These are phyloP conservation scores for Galaxea fascicularis DNA, from an alignment of 92 coral and sea anemone species.

Conservation along the genomic window DNA sequence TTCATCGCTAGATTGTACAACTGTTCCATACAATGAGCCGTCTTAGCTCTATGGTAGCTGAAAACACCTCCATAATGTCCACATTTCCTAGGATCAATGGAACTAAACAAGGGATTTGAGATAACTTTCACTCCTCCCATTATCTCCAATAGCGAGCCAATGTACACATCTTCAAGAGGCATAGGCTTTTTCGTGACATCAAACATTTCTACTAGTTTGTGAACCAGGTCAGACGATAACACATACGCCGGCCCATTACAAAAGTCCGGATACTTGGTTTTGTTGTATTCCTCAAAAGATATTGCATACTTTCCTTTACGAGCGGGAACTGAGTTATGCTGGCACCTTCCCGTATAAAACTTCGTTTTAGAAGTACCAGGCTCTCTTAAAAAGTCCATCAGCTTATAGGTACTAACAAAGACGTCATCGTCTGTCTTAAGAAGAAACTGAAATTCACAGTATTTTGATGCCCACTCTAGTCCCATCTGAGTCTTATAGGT, in stretches of 20 bases:
- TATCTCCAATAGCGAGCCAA: not conserved
- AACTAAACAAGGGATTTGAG: not conserved
- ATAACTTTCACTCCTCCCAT: not conserved
- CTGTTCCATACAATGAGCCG: not conserved
- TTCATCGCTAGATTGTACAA: not conserved
- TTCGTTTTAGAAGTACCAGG: slow-evolving; percentile 16
- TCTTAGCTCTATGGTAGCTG: not conserved
- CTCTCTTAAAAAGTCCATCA: slow-evolving; percentile 30
- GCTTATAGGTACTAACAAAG: slow-evolving; percentile 51
- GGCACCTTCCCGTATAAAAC: slow-evolving; percentile 52
- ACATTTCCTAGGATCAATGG: not conserved
- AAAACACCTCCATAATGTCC: not conserved
- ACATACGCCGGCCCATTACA: slow-evolving; percentile 67
- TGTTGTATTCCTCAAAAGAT: slow-evolving; percentile 39
- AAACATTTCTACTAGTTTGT: slow-evolving; percentile 17
- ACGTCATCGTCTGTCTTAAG: slow-evolving; percentile 74
- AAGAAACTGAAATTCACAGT: slow-evolving; percentile 66
- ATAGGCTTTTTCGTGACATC: slow-evolving; percentile 56
- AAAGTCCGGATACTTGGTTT: slow-evolving; percentile 45
- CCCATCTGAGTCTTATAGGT: slow-evolving; percentile 73
- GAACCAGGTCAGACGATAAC: slow-evolving; percentile 56
- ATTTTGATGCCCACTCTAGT: slow-evolving; percentile 72
- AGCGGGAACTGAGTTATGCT: not conserved
- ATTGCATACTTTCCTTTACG: slow-evolving; percentile 52
- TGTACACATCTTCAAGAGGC: slow-evolving; percentile 57